Evolutionary conservation across 1,140 invertebrate genomes (phyloP).

Genomic region (Sycobia sp.): DNA sequence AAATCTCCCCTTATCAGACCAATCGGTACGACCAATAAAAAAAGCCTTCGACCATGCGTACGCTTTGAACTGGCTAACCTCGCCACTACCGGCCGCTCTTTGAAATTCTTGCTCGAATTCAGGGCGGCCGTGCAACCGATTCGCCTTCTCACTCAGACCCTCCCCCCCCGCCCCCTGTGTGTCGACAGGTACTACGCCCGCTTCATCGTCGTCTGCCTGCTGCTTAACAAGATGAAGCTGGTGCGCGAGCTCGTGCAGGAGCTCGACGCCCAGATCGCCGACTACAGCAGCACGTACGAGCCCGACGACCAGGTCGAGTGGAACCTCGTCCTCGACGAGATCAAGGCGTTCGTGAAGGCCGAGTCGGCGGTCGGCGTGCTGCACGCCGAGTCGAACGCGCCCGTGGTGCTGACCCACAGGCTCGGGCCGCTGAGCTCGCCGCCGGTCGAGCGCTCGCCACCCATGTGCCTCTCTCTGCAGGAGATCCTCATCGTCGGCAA

Average conservation of each 20-base stretch:
- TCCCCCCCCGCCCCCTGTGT: too few relatives aligned
- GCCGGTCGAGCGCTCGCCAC: slow-evolving; percentile 82
- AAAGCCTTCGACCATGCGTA: too few relatives aligned
- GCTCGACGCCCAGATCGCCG: slow-evolving; percentile 87
- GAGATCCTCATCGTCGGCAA: slow-evolving; percentile 96
- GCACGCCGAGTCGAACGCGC: slow-evolving; percentile 80
- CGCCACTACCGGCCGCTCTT: too few relatives aligned
- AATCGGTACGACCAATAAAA: too few relatives aligned
- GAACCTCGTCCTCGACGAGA: slow-evolving; percentile 92
- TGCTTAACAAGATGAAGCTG: slow-evolving; percentile 93
- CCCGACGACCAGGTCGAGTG: slow-evolving; percentile 96
- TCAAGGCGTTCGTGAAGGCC: slow-evolving; percentile 92
- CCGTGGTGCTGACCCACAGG: slow-evolving; percentile 82
- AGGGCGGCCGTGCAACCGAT: too few relatives aligned
- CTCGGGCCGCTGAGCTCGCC: slow-evolving; percentile 84
- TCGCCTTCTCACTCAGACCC: too few relatives aligned
- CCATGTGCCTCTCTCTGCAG: slow-evolving; percentile 86
- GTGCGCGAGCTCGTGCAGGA: slow-evolving; percentile 91
- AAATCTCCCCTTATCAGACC: too few relatives aligned
- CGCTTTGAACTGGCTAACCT: too few relatives aligned
- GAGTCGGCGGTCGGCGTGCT: slow-evolving; percentile 87
- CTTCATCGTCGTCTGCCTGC: slow-evolving; percentile 94
- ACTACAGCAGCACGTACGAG: slow-evolving; percentile 93
- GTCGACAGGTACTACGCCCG: slow-evolving; percentile 88
- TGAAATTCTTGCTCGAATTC: too few relatives aligned